Conservation (phyloP, 1,140 invertebrate genomes). For the Procambarus virginalis region DNA sequence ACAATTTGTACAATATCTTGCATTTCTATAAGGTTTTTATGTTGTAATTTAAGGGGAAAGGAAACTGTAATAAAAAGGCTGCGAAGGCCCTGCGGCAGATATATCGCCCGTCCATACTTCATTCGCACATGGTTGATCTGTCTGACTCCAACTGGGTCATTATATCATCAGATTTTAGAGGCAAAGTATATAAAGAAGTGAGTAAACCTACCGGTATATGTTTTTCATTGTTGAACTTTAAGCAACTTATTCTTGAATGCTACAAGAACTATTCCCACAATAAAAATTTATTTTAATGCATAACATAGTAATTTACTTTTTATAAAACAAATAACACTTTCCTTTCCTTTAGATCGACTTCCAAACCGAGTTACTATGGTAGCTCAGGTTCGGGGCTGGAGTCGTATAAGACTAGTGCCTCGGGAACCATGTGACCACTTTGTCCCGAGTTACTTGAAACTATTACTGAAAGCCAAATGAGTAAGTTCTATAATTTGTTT, state of each 20-base stretch:
- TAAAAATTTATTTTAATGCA: too few species aligned
- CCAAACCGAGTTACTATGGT: slow-evolving; percentile 79
- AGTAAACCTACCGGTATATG: slow-evolving; percentile 36
- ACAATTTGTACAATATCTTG: too few species aligned
- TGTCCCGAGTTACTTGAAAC: slow-evolving; percentile 81
- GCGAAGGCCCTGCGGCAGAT: slow-evolving; percentile 83
- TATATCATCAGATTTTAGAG: slow-evolving; percentile 84
- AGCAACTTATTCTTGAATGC: neutral
- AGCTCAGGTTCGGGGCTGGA: slow-evolving; percentile 83
- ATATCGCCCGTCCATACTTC: slow-evolving; percentile 84
- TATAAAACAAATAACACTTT: neutral
- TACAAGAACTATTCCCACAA: too few species aligned
- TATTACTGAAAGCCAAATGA: slow-evolving; percentile 81
- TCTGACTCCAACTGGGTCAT: slow-evolving; percentile 88
- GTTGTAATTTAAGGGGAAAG: slow-evolving; percentile 77
- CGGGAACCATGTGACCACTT: slow-evolving; percentile 81
- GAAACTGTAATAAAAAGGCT: slow-evolving; percentile 86
- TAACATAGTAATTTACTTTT: too few species aligned
- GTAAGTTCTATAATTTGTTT: slow-evolving; percentile 74
- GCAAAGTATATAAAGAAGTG: slow-evolving; percentile 82
- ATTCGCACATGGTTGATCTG: slow-evolving; percentile 83
- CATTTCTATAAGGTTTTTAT: neutral
- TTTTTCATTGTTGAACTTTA: neutral
- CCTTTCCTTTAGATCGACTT: slow-evolving; percentile 51
- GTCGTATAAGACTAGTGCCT: slow-evolving; percentile 80